Base-by-base conservation (phyloP, 2,113 vertebrate species). In the Mormoops blainvillei region DNA sequence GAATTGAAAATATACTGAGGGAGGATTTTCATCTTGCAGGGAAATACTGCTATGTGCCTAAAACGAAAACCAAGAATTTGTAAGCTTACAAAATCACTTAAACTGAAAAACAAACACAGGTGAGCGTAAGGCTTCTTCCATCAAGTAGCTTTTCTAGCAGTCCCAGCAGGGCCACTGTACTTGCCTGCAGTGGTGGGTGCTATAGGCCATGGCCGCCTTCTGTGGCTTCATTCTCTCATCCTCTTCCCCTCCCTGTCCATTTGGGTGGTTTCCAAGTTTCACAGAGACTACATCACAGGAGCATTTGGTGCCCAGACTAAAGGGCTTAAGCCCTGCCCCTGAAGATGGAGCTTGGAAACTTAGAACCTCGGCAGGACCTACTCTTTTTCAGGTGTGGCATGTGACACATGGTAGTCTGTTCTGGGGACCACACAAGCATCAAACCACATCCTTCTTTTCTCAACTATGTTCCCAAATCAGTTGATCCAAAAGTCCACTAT, bases 1-100 rank as follows among this genome's bases (percentile, higher is more conserved):
- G 99, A 99, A 98, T 99, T 99, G 94, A 99, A 99, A 98, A 99
- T 99, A 97, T 99, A 99, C 98, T 99, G 99, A 86, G 99, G 99
- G 33, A 99, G 99, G 91, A 99, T 99, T 71, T 99, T 98, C 84
- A 99, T 98, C 98, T 99, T 99, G 98, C 98, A 99, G 2, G 99
- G 99, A 92, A 99, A 99, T 93, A 99, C 99, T 1, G 99, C 99
- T 92, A 99, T 98, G 19, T 99, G 98, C 97, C 99, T 99, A 97
- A 41, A 93, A 96, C 31, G 31, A 92, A 78, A 85, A 83, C n/a
- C 19, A 94, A 78, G 1, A 54, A 56, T 52, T 81, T 76, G 88
- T 52, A 93, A 91, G 50, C 24, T 58, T 45, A 80, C 11, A 91
- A 43, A 83, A 63, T 38, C 19, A 18, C 43, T 77, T 48, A 31